These are phyloP conservation scores for Bedellia somnulentella DNA, from an alignment of 2,888 invertebrate species.

Conservation along the genomic window DNA sequence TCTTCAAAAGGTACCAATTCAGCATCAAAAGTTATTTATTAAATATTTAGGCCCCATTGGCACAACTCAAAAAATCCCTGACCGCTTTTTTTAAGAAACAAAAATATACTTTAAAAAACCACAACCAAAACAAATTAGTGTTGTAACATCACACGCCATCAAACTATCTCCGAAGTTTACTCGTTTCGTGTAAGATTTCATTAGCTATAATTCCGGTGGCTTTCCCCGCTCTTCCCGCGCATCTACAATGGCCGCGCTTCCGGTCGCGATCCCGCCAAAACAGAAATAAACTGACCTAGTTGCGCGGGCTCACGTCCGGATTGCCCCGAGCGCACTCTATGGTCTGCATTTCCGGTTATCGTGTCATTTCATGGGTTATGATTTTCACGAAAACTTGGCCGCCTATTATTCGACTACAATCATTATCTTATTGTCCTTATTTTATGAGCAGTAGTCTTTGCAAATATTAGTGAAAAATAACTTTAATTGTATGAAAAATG, in stretches of 20 bases:
- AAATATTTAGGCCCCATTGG: no score
- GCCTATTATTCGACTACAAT: background rate
- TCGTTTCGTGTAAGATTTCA: constrained; percentile 41
- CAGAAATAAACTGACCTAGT: constrained; percentile 59
- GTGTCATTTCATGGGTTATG: constrained; percentile 52
- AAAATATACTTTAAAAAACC: no score
- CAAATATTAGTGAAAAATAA: no score
- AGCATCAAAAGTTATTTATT: no score
- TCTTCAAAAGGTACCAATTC: no score
- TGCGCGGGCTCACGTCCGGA: constrained; percentile 45
- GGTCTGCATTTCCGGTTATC: constrained; percentile 55
- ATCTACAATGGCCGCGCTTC: constrained; percentile 57
- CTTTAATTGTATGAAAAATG: no score
- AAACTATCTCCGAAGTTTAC: constrained; percentile 25
- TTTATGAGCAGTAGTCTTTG: no score
- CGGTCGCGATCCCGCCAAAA: constrained; percentile 61
- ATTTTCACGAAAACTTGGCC: constrained; percentile 26
- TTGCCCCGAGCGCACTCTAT: constrained; percentile 23
- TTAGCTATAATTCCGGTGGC: constrained; percentile 51
- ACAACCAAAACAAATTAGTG: no score
- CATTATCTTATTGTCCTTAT: no score
- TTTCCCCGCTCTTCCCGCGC: constrained; percentile 54
- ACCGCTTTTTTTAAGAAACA: no score
- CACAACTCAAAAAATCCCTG: no score
- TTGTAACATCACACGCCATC: constrained; percentile 12